Base-by-base conservation (phyloP, 1,140 invertebrate genomes). In the Musca domestica region DNA sequence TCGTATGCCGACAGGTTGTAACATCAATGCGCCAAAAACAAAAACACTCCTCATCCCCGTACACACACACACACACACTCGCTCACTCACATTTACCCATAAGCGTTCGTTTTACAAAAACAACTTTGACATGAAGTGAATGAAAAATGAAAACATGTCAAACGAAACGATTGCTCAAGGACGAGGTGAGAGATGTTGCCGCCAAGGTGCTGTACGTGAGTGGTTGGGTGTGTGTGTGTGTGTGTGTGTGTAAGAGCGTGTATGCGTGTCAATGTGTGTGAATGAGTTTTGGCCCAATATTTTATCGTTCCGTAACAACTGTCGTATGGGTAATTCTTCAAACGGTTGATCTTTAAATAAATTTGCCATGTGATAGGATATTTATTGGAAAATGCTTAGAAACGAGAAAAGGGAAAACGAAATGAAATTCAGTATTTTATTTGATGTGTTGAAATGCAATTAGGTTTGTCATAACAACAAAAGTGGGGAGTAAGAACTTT, bases 81-180 rank as follows among this genome's bases (percentile, higher is more conserved):
- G 15, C 49, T 20, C 49, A 51, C 49, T n/a, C 49, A 46, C 15
- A 46, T 22, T 9, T 17, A 41, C 34, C 6, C 34, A 41, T 12
- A 41, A 5, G 10, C 34, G 12, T 5, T 41, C 10, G 6, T 9
- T 12, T 9, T 10, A 17, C 2, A 9, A 61, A 34, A 41, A 61
- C 30, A 61, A 41, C 27, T 41, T 41, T 61, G 56, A 61, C 56
- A 61, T 61, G 56, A 30, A 34, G 27, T 34, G 27, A 34, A 61
- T 61, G 56, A 61, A 61, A 61, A 61, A 61, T 61, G 56, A 61
- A 61, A 61, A 30, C 56, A 19, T 61, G 56, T 61, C 56, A 61
- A 61, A 61, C 30, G 56, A 61, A 61, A 61, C 56, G 56, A 41
- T 61, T 61, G 56, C 27, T 61, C 56, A 61, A 61, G 56, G 56